Evolutionary conservation across 2,888 invertebrate genomes (phyloP), one percentile per base, ranked within the genome.

Genomic region (Trilocha varians): DNA sequence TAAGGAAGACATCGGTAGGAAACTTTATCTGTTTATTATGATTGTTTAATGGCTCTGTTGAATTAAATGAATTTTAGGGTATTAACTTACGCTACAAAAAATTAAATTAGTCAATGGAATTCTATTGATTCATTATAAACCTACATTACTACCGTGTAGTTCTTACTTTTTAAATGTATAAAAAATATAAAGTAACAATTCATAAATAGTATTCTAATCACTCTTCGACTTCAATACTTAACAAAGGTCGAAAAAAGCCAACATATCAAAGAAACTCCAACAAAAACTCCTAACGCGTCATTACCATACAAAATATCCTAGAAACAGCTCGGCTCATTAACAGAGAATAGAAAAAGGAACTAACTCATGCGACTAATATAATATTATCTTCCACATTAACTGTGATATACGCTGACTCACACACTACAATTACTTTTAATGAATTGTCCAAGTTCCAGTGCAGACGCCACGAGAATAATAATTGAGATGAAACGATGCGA

Each of bases 371-470:
- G 47, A 49, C 41, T 44, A 37, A 47, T 4, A 15, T 14, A 36
- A 16, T 8, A 16, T 9, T 36, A 39, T 25, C 36, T 35, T 46
- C 43, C 44, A 46, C 46, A 36, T 38, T 46, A 47, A 38, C 40
- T 36, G 42, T 42, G 44, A 44, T 42, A 47, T 48, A 53, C 49
- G 78, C 78, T 76, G 79, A 80, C 50, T 85, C 83, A 84, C 51
- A 54, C 50, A 44, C 55, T 50, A 83, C 84, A 84, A 85, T 83
- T 70, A 74, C 62, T 62, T 53, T 62, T 84, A 83, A 85, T 83
- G 83, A 83, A 78, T 82, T 78, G 82, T 76, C 77, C 76, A 75
- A 80, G 78, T 71, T 67, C 65, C 57, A 53, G 59, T 5, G 25
- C 59, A 56, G 58, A 67, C 65, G 69, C 58, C 67, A 70, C 70